Evolutionary conservation across 2,113 vertebrate genomes (phyloP).

Genomic region (Ploceus nigricollis): DNA sequence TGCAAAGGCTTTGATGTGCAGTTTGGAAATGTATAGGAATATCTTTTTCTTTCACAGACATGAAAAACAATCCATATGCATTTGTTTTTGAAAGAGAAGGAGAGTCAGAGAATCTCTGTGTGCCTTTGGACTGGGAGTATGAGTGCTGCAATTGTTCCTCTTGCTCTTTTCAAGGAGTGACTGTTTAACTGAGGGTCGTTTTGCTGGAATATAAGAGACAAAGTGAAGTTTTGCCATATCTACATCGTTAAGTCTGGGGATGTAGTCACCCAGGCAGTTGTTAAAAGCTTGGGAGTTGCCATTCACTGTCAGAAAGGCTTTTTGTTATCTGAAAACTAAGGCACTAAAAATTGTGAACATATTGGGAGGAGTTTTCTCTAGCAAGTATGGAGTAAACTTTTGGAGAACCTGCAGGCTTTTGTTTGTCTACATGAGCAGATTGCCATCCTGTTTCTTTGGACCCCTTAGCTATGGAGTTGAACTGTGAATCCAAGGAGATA

Average conservation of each 20-base stretch:
- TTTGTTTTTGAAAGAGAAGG: background rate
- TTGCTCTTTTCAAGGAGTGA: background rate
- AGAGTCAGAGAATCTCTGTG: background rate
- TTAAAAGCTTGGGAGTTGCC: background rate
- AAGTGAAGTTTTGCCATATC: background rate
- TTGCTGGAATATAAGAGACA: background rate
- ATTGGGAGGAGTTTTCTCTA: background rate
- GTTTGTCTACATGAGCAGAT: background rate
- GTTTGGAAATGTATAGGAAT: background rate
- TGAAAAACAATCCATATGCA: background rate
- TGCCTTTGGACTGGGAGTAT: background rate
- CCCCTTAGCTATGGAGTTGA: background rate
- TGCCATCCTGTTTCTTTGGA: background rate
- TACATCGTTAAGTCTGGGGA: background rate
- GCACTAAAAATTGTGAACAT: background rate
- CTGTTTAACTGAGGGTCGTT: background rate
- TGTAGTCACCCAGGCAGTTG: background rate
- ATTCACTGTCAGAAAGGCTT: background rate
- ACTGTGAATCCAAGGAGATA: background rate
- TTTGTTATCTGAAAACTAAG: background rate
- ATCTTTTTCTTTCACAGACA: background rate
- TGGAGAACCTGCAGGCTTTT: background rate
- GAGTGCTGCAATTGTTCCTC: accelerated
- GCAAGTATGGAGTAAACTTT: background rate
- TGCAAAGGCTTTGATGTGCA: background rate